Base-by-base conservation (phyloP, 2,888 invertebrate species). In the Zonitis immaculata region DNA sequence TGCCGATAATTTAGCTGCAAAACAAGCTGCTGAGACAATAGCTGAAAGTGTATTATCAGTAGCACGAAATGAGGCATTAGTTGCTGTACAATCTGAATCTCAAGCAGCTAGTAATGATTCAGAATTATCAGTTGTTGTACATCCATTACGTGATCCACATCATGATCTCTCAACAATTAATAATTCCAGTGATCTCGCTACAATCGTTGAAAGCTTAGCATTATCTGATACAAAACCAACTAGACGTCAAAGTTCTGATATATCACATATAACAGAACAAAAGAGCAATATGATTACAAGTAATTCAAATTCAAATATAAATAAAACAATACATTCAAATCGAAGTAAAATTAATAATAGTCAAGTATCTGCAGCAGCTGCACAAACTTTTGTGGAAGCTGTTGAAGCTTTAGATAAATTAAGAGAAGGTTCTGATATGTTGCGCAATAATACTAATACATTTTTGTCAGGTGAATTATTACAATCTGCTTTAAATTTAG, bases 11-110 rank as follows among this genome's bases (percentile, higher is more conserved):
- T 83, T 96, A 54, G 84, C 88, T 39, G 87, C 87, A 57, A 88
- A 88, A 79, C 86, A 90, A 78, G 90, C 94, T 2, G 89, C 92
- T 9, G 93, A 94, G 74, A 91, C 91, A 48, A 88, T 95, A 66
- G 89, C 93, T 3, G 93, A 94, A 76, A 88, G 85, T 70, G 87
- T 90, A 35, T 77, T 90, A 59, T 85, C 86, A 42, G 83, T 87
- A 46, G 87, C 86, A 14, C 83, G 85, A 60, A 84, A 86, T 4
- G 87, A 88, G 71, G 86, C 87, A 45, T 79, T 84, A 26, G 82
- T 84, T 12, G 82, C 83, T 11, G 77, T 77, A 3, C 76, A 76
- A 12, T 72, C 73, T 18, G 76, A 77, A 67, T 73, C 74, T 42
- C 75, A 80, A 69, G 79, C 80, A 11, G 79, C 79, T 30, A 79